These are phyloP conservation scores for Malthinus flaveolus DNA, from an alignment of 2,888 invertebrate species.

Conservation along the genomic window DNA sequence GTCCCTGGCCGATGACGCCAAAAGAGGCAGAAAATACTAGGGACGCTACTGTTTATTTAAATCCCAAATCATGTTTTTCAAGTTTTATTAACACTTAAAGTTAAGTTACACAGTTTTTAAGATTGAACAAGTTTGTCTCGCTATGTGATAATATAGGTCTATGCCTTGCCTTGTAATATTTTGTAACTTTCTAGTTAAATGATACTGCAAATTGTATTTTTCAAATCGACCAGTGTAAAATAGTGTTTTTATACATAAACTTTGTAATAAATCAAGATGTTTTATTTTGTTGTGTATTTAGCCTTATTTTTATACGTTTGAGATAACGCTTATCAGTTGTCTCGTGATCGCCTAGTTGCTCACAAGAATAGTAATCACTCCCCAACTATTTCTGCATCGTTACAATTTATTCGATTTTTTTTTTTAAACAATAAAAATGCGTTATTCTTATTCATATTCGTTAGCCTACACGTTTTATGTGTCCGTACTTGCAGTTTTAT, in stretches of 20 bases:
- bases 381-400: no score
- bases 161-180: slow-evolving; percentile 35
- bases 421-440: no score
- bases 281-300: background rate
- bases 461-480: background rate
- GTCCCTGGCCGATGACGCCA: no score
- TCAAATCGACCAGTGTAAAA: background rate
- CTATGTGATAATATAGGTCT: slow-evolving; percentile 40
- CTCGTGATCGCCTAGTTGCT: background rate
- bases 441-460: background rate
- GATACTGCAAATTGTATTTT: slow-evolving; percentile 1
- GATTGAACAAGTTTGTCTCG: slow-evolving; percentile 32
- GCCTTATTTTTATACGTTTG: background rate
- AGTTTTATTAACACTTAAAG: background rate
- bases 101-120: slow-evolving; percentile 15
- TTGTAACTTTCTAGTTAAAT: background rate
- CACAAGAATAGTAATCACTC: no score
- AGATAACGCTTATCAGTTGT: slow-evolving; percentile 7
- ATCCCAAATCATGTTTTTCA: no score
- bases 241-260: slow-evolving; percentile 4
- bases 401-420: no score
- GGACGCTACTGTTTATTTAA: no score
- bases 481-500: background rate
- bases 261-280: slow-evolving; percentile 1
- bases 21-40: no score